Percentiles rank a stretch among this genome's conserved stretches.
These are phyloP conservation scores for Petrocephalus zakoni DNA, from an alignment of 2,113 vertebrate species.

Conservation along the genomic window DNA sequence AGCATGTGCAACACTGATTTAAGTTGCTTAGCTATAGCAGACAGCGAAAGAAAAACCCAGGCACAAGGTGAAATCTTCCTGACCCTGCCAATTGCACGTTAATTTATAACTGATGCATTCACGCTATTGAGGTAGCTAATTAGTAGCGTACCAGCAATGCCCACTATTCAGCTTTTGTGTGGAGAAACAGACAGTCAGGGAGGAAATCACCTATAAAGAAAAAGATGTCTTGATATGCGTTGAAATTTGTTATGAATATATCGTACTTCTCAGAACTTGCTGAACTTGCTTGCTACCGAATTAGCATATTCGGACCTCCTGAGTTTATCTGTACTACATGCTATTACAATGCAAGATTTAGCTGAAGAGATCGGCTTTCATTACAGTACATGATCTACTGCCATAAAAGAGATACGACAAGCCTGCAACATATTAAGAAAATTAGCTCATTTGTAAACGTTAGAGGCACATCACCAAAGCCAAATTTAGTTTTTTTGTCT, in stretches of 20 bases:
- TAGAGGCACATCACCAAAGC: background rate
- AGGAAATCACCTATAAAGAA: slow-evolving; percentile 4
- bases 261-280: background rate
- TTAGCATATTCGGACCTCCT: background rate
- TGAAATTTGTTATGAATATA: slow-evolving; percentile 5
- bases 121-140: slow-evolving; percentile 2
- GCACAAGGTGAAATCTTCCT: background rate
- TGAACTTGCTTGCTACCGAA: background rate
- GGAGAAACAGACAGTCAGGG: background rate
- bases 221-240: background rate
- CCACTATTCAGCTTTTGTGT: background rate
- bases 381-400: slow-evolving; percentile 1
- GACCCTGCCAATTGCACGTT: background rate
- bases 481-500: background rate
- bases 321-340: background rate
- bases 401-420: background rate
- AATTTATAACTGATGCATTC: background rate
- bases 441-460: background rate
- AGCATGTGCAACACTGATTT: background rate
- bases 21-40: background rate
- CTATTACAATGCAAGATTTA: background rate
- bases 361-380: slow-evolving; percentile 12
- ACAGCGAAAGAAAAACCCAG: background rate
- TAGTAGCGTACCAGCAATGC: slow-evolving; percentile 11
- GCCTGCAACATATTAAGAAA: background rate